These are phyloP conservation scores for Pluvianellus socialis DNA, from an alignment of 2,113 vertebrate genomes.

Conservation along the genomic window DNA sequence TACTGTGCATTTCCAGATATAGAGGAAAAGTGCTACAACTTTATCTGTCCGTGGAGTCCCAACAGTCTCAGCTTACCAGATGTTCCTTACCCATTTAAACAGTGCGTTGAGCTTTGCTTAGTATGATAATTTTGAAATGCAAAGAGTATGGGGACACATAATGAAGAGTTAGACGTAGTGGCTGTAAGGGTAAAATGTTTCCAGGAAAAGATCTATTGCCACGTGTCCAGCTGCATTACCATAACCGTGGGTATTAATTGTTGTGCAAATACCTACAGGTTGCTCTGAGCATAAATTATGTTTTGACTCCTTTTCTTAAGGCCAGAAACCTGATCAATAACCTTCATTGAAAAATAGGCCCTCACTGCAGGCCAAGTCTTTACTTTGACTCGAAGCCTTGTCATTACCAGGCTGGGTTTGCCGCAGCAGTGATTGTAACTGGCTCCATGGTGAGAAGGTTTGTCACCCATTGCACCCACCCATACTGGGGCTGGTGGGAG, in stretches of 20 bases:
- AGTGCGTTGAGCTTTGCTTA: conserved; percentile 30
- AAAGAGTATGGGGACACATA: conserved; percentile 18
- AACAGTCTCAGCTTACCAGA: conserved; percentile 56
- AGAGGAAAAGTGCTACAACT: not conserved
- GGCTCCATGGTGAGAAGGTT: not conserved
- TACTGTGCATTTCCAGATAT: conserved; percentile 28
- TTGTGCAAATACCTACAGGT: conserved; percentile 18
- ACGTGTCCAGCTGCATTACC: not conserved
- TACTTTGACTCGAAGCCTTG: not conserved
- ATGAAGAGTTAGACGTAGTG: not conserved
- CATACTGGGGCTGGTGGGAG: not conserved
- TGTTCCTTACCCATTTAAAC: conserved; percentile 47
- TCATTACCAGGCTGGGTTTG: not conserved
- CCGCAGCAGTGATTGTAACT: not conserved
- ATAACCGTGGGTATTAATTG: not conserved
- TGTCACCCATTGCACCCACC: not conserved
- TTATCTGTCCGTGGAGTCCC: conserved; percentile 25
- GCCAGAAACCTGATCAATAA: conserved; percentile 8
- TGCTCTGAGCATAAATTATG: not conserved
- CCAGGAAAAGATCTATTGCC: not conserved
- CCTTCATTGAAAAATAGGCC: conserved; percentile 1
- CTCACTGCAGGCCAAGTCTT: not conserved
- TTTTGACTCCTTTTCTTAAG: conserved; percentile 23
- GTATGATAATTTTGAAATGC: conserved; percentile 49
- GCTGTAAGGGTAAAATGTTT: not conserved